Conservation (phyloP, 2,113 vertebrate species). For the Tautogolabrus adspersus region DNA sequence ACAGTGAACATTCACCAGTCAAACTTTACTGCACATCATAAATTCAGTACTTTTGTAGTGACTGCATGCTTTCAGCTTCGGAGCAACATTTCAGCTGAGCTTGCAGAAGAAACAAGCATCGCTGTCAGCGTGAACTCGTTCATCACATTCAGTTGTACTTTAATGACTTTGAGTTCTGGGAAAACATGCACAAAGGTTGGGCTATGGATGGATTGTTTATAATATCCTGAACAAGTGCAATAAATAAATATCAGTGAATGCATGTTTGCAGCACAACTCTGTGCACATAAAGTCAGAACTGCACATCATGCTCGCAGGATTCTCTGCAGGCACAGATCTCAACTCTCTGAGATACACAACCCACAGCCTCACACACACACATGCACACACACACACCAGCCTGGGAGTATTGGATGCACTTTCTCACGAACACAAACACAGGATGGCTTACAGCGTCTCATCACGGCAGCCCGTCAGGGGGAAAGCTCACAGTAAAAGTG, state of each 20-base stretch:
- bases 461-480: constrained; percentile 16
- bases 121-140: too few relatives aligned
- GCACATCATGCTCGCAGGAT: neutral
- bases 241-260: neutral
- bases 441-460: constrained; percentile 21
- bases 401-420: constrained; percentile 21
- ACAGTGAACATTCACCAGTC: neutral
- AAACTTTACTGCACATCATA: neutral
- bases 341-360: constrained; percentile 12
- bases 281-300: neutral
- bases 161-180: too few relatives aligned
- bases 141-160: too few relatives aligned
- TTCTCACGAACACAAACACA: constrained; percentile 25
- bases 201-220: neutral
- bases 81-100: neutral
- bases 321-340: constrained; percentile 22
- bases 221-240: constrained; percentile 2
- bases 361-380: constrained; percentile 6
- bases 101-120: too few relatives aligned
- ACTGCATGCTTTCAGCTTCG: neutral
- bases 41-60: neutral
- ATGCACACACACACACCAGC: constrained; percentile 11
- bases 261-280: neutral
- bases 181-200: too few relatives aligned
- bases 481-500: constrained; percentile 31